A percentile compares a stretch with the other conserved stretches of the same genome.
These are phyloP conservation scores for Blennius ocellaris DNA, from an alignment of 2,113 vertebrate genomes.

Conservation along the genomic window DNA sequence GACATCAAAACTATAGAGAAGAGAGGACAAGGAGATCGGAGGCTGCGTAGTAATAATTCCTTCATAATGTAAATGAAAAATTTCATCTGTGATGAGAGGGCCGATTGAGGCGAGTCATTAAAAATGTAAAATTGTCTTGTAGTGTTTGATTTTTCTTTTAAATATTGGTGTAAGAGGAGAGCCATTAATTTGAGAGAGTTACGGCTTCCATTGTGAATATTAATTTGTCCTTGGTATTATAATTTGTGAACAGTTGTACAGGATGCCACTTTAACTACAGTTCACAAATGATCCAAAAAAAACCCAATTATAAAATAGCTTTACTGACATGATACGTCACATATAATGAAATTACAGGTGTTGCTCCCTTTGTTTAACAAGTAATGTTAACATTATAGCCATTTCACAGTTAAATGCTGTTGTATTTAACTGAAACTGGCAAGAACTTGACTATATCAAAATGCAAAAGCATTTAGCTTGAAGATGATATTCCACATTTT, in stretches of 20 bases:
- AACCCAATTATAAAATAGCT: too few relatives aligned
- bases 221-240: not conserved
- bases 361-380: too few relatives aligned
- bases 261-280: not conserved
- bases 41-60: slow-evolving; percentile 30
- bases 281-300: too few relatives aligned
- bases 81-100: slow-evolving; percentile 23
- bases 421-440: too few relatives aligned
- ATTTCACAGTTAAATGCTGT: too few relatives aligned
- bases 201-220: not conserved
- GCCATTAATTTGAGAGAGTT: not conserved
- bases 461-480: too few relatives aligned
- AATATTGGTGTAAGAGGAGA: slow-evolving; percentile 25
- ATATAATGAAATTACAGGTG: too few relatives aligned
- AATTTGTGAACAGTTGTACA: not conserved
- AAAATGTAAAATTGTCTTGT: slow-evolving; percentile 44
- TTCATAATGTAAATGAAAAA: slow-evolving; percentile 41
- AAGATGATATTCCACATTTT: too few relatives aligned
- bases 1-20: slow-evolving; percentile 36
- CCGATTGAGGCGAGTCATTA: slow-evolving; percentile 46
- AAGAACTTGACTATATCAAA: too few relatives aligned
- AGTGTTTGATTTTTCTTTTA: slow-evolving; percentile 42
- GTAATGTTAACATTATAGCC: too few relatives aligned
- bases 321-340: too few relatives aligned
- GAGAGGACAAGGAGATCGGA: slow-evolving; percentile 31